Base-by-base conservation (phyloP, 2,797 vertebrate species). In the Parauchenoglanis ngamensis region DNA sequence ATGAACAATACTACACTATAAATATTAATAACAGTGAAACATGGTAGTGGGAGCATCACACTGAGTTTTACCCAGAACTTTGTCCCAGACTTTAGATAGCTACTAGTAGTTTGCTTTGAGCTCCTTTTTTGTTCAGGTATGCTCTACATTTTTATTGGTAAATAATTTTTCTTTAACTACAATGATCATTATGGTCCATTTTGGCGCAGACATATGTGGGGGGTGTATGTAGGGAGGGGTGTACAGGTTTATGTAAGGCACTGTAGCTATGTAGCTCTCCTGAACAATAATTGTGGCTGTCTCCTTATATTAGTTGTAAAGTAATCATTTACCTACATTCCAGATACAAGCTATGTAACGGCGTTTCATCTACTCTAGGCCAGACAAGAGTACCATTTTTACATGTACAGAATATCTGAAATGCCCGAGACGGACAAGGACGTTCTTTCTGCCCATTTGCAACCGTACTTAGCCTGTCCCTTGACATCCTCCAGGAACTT, bases 401-500 rank as follows among this genome's bases (percentile, higher is more conserved):
- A 23, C 4, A 59, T 8, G 6, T 56, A 3, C 12, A n/a, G 21
- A 10, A 23, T 23, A 46, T 70, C 13, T 35, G 1, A 73, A 52
- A 56, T 0, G n/a, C 54, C 75, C 15, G 56, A 31, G n/a, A 11
- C 15, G 0, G 28, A 76, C 52, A 23, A 28, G 19, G 28, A 35
- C 8, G 7, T 35, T 10, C 52, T 21, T 21, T 57, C 76, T 23
- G 8, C 28, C 28, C 76, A 28, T 4, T 6, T 17, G 23, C 12
- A 63, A 54, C 85, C 94, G 89, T 94, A 99, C 98, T 96, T 98
- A 63, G 97, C 97, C 95, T 98, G 97, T 86, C 95, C 94, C 91
- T 99, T 99, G 13, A 99, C 96, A 56, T 99, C 98, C 92, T 99
- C 98, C 2, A 99, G 92, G 89, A 99, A 99, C 89, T 97, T 98